Conservation (phyloP, 2,888 invertebrate genomes). For the Lycaena phlaeas region DNA sequence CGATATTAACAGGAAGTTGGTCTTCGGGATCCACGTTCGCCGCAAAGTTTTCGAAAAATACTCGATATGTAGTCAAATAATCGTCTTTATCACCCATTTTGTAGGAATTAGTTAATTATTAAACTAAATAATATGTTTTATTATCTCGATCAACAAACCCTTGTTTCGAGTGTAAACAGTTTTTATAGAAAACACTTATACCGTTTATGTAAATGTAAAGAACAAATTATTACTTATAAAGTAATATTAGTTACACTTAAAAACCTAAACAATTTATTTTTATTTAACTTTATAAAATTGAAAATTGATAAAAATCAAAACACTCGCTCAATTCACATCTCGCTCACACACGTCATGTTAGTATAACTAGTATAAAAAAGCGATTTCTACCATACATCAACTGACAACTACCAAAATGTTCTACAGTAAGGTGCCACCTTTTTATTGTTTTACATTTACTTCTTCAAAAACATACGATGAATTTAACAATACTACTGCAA, state of each 20-base stretch:
- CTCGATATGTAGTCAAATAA: conserved; percentile 78
- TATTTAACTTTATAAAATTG: conserved; percentile 14
- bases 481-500: no score
- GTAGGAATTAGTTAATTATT: conserved; percentile 14
- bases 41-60: conserved; percentile 82
- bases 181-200: conserved; percentile 9
- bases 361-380: conserved; percentile 14
- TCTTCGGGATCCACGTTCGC: conserved; percentile 79
- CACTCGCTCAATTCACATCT: conserved; percentile 40
- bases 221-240: conserved; percentile 15
- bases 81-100: conserved; percentile 76
- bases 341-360: conserved; percentile 32
- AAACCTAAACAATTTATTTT: conserved; percentile 10
- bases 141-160: conserved; percentile 20
- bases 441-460: no score
- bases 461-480: no score
- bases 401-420: no score
- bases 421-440: no score
- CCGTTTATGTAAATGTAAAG: conserved; percentile 10
- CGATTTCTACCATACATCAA: not conserved
- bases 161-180: conserved; percentile 18
- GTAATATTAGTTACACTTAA: conserved; percentile 17
- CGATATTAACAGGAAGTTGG: conserved; percentile 81
- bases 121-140: conserved; percentile 16
- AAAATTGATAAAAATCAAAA: conserved; percentile 42